Conservation (phyloP, 2,888 invertebrate genomes). For the Hypomecis punctinalis region DNA sequence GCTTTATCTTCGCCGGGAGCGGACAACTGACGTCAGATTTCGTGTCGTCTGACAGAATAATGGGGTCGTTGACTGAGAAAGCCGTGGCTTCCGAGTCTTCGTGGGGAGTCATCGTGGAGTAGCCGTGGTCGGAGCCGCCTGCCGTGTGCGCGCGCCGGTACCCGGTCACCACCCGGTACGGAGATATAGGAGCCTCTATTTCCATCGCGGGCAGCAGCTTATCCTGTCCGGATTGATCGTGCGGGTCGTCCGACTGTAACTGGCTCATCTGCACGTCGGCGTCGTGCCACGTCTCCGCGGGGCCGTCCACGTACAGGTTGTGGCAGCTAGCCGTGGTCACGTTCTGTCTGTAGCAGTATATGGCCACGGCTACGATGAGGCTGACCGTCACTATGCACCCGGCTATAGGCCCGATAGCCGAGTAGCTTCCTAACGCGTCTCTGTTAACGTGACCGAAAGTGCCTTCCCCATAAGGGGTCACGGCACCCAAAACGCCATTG, state of each 20-base stretch:
- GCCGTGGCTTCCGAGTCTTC: conserved; percentile 94
- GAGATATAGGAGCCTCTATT: conserved; percentile 91
- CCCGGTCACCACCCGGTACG: conserved; percentile 93
- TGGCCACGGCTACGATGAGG: conserved; percentile 91
- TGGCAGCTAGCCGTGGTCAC: conserved; percentile 80
- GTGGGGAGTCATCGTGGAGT: conserved; percentile 97
- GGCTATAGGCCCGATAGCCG: conserved; percentile 94
- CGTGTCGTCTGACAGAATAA: conserved; percentile 82
- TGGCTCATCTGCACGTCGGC: conserved; percentile 89
- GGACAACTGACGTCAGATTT: conserved; percentile 86
- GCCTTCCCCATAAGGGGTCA: conserved; percentile 93
- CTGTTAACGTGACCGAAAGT: conserved; percentile 80
- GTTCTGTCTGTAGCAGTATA: conserved; percentile 93
- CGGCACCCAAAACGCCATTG: conserved; percentile 93
- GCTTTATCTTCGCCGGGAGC: conserved; percentile 78
- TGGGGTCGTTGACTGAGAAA: conserved; percentile 88
- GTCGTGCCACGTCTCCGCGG: conserved; percentile 82
- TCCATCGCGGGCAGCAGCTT: conserved; percentile 86
- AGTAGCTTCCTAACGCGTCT: conserved; percentile 83
- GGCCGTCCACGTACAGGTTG: conserved; percentile 80
- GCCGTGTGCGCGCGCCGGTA: conserved; percentile 91
- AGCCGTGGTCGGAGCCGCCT: conserved; percentile 96
- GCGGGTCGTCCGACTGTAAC: conserved; percentile 88
- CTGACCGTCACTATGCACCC: conserved; percentile 94
- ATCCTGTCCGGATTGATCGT: conserved; percentile 87